These are phyloP conservation scores for Telmatochromis brichardi DNA, from an alignment of 2,113 vertebrate species.

Conservation along the genomic window DNA sequence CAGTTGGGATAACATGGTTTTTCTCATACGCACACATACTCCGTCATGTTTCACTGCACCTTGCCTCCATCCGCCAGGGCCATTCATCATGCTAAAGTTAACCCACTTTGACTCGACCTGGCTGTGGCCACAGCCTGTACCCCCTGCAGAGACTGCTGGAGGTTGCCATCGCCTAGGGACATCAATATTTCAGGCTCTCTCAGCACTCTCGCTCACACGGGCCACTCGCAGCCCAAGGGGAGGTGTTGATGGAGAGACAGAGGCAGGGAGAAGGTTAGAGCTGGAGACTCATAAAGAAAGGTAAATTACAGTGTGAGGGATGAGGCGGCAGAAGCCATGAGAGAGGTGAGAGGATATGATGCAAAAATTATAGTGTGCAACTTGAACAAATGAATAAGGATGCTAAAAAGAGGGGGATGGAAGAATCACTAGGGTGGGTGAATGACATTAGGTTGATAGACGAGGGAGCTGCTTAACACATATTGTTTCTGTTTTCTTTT, in stretches of 20 bases:
- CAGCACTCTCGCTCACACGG: not conserved
- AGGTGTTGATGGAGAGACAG: conserved; percentile 31
- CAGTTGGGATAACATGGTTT: not conserved
- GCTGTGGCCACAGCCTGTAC: not conserved
- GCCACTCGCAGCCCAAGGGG: not conserved
- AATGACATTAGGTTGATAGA: not conserved
- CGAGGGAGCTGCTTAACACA: not conserved
- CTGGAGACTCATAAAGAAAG: not conserved
- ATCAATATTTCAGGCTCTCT: conserved; percentile 61
- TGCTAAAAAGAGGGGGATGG: not conserved
- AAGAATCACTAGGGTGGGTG: not conserved
- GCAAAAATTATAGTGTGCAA: not conserved
- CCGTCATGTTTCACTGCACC: not conserved
- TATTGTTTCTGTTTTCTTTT: not conserved
- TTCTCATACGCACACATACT: not conserved
- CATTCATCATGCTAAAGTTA: not conserved
- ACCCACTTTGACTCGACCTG: not conserved
- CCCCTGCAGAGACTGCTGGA: conserved; percentile 29
- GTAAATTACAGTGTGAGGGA: not conserved
- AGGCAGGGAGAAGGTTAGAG: not conserved
- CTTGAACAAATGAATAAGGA: not conserved
- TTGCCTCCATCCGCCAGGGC: not conserved
- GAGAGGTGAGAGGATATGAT: not conserved
- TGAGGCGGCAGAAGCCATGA: not conserved
- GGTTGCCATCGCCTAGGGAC: conserved; percentile 14